A percentile compares a stretch with the other conserved stretches of the same genome.
phyloP scores from a whole-genome alignment of 2,888 invertebrate species.

The Leucophenga maculata region DNA sequence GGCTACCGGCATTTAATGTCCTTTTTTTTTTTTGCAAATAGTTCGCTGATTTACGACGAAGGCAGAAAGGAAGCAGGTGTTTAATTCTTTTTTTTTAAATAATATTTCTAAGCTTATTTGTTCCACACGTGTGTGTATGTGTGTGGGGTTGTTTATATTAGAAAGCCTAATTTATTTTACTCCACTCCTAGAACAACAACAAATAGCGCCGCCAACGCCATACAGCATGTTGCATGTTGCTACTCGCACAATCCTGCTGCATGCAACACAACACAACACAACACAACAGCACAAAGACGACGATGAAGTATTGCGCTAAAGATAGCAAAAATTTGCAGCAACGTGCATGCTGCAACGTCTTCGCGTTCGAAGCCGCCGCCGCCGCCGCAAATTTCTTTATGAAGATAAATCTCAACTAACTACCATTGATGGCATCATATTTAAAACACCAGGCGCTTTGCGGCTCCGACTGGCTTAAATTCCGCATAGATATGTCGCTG shows the following conservation, averaged over 20 bases:
- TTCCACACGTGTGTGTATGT: background rate
- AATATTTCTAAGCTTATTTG: background rate
- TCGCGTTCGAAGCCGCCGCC: constrained; percentile 35
- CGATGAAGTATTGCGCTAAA: constrained; percentile 15
- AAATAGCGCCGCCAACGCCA: constrained; percentile 17
- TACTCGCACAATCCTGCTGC: too few species aligned
- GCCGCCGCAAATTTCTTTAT: constrained; percentile 30
- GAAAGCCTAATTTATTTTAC: constrained; percentile 5
- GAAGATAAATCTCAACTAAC: constrained; percentile 33
- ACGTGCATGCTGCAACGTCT: background rate
- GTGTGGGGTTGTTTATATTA: constrained; percentile 13
- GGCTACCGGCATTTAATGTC: constrained; percentile 21
- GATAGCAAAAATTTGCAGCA: background rate
- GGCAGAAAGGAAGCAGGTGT: constrained; percentile 3
- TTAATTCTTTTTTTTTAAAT: background rate
- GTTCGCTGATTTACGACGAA: constrained; percentile 7
- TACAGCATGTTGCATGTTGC: background rate
- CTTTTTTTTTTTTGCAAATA: background rate
- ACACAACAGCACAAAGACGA: background rate
- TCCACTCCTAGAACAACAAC: background rate
- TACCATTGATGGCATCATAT: constrained; percentile 36
- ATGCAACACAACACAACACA: too few species aligned
- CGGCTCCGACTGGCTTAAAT: background rate
- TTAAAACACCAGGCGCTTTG: constrained; percentile 25
- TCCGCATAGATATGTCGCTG: constrained; percentile 7